A percentile compares a stretch with the other conserved stretches of the same genome.
phyloP scores from a whole-genome alignment of 2,888 invertebrate species.

The Imbricaverruca yamaguchii region DNA sequence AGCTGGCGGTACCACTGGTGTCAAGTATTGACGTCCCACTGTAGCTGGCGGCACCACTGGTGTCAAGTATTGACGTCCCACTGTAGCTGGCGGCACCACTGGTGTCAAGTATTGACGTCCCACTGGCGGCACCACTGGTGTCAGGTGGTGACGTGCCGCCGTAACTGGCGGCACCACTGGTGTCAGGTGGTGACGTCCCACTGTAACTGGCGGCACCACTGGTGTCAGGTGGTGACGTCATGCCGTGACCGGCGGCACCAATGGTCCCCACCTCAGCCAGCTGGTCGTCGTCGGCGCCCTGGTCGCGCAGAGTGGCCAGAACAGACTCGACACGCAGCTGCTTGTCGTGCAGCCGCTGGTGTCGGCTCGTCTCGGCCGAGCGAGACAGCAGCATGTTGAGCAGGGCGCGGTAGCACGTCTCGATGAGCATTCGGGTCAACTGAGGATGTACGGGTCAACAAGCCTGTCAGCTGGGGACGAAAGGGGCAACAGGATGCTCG shows the following conservation, averaged over 20 bases:
- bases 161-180: too few species aligned
- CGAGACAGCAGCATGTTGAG: slow-evolving; percentile 2
- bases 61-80: too few species aligned
- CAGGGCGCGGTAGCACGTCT: slow-evolving; percentile 12
- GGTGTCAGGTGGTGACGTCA: background rate
- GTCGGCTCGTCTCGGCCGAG: background rate
- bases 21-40: too few species aligned
- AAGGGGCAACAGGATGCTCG: background rate
- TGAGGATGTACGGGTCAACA: background rate
- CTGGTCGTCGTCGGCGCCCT: slow-evolving; percentile 17
- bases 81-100: background rate
- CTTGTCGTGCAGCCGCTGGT: slow-evolving; percentile 19
- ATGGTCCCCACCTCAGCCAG: background rate
- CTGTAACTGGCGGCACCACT: background rate
- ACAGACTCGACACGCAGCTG: slow-evolving; percentile 11
- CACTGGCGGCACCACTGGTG: too few species aligned
- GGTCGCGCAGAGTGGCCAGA: slow-evolving; percentile 9
- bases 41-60: background rate
- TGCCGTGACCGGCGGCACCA: background rate
- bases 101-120: too few species aligned
- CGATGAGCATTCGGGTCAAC: slow-evolving; percentile 6
- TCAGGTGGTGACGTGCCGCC: too few species aligned
- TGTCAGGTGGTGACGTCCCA: background rate
- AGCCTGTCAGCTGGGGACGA: background rate
- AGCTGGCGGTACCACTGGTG: background rate